Conservation (phyloP, 2,888 invertebrate species). For the Agonopterix subpropinquella region DNA sequence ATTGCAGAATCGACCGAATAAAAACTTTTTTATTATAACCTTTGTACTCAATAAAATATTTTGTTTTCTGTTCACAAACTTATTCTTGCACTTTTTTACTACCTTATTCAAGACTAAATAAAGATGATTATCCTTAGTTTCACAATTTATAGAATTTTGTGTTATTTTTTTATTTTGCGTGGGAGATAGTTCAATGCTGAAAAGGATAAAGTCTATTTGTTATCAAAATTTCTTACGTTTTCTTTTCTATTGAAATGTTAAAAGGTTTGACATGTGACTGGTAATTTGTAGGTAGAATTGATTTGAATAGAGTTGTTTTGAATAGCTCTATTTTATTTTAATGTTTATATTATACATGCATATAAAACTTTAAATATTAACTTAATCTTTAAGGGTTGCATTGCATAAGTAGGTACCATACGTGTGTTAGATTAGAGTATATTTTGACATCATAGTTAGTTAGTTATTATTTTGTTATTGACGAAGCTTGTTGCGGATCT, state of each 20-base stretch:
- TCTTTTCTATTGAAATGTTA: conserved; percentile 3
- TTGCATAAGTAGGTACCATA: no score
- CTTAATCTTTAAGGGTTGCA: no score
- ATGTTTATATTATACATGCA: no score
- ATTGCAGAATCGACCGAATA: conserved; percentile 47
- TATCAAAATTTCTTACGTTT: conserved; percentile 1
- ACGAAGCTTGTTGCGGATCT: no score
- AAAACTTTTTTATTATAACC: conserved; percentile 48
- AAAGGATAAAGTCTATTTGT: conserved; percentile 1
- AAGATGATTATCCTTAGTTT: no score
- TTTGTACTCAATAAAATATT: conserved; percentile 26
- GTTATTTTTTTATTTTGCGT: conserved; percentile 13
- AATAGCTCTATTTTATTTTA: no score
- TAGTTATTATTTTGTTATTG: no score
- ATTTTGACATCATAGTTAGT: no score
- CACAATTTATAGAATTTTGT: not conserved
- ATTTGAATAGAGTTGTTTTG: conserved; percentile 4
- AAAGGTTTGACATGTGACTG: conserved; percentile 12
- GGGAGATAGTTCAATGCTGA: conserved; percentile 12
- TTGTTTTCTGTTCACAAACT: conserved; percentile 8
- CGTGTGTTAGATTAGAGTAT: no score
- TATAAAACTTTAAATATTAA: no score
- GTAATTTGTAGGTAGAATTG: conserved; percentile 8
- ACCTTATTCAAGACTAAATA: no score
- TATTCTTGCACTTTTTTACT: not conserved